Conservation (phyloP, 1,140 invertebrate species). For the Drosophila teissieri region DNA sequence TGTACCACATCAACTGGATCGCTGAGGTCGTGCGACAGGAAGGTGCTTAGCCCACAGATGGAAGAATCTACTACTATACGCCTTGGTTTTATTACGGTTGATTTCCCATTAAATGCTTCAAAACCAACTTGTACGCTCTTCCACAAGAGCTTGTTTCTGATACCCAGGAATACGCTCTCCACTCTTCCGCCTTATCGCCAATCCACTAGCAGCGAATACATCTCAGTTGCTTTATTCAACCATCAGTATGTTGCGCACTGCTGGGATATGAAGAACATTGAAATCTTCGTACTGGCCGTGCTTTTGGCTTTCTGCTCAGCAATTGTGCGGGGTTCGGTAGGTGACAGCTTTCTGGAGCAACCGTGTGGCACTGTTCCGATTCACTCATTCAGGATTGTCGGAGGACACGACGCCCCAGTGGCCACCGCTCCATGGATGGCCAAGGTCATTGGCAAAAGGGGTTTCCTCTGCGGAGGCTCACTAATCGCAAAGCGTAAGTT, state of each 20-base stretch:
- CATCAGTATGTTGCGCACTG: background rate
- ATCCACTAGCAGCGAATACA: background rate
- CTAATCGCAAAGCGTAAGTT: slow-evolving; percentile 16
- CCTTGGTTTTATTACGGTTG: background rate
- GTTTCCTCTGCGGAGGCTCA: slow-evolving; percentile 8
- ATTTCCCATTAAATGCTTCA: background rate
- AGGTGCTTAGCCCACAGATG: background rate
- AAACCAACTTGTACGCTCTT: too few species aligned
- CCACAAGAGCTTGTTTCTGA: too few species aligned
- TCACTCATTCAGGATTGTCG: background rate
- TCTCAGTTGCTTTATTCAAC: background rate
- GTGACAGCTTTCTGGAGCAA: background rate
- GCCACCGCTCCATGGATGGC: slow-evolving; percentile 13
- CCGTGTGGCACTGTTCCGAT: background rate
- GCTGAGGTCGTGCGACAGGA: background rate
- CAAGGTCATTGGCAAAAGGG: background rate
- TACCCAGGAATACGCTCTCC: too few species aligned
- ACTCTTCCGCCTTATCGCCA: too few species aligned
- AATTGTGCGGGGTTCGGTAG: background rate
- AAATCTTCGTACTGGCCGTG: background rate
- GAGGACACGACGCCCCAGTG: background rate
- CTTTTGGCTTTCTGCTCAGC: background rate
- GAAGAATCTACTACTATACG: background rate
- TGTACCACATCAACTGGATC: slow-evolving; percentile 7
- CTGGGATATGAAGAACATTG: background rate